Base-by-base conservation (phyloP, 2,797 vertebrate species). In the Gephyroberyx darwinii region DNA sequence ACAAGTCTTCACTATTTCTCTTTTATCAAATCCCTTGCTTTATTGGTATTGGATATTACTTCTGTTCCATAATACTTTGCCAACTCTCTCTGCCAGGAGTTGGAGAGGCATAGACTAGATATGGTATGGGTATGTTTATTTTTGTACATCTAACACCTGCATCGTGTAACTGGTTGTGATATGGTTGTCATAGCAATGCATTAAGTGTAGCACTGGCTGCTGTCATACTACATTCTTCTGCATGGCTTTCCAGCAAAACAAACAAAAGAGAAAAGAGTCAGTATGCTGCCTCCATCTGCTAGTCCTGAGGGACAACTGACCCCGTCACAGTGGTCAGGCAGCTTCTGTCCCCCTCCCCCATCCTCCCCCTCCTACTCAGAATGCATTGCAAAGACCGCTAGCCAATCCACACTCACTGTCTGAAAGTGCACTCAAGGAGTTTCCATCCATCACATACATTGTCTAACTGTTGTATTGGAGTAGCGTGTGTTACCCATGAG, bases 71-170 rank as follows among this genome's bases (percentile, higher is more conserved):
- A 98, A 99, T 98, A 92, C 95, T 98, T 96, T 99, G 96, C 97
- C 96, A 98, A 98, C 98, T 99, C 97, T 99, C 95, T 98, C 97
- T 98, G 94, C 96, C 96, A 99, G 98, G 98, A 99, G 96, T 97
- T 99, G 98, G 98, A 99, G 97, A 99, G 97, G 96, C 98, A 99
- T 99, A 99, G 98, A 98, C 96, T 99, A 99, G 98, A 99, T 98
- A 99, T 99, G 98, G 98, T 99, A 99, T 99, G 98, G 96, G 97
- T 99, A 98, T 98, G 97, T 98, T 98, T 99, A 96, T 96, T 98
- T 98, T 96, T 95, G 96, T 98, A 96, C 97, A 96, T 98, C 96
- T 98, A 97, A 99, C 97, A 99, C 98, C 97, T 96, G 98, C 98
- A 99, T 99, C 96, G 96, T 99, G 97, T 99, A 98, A 92, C 95